Evolutionary conservation across 1,140 invertebrate species (phyloP).

Genomic region (Panagrolaimus sp.): DNA sequence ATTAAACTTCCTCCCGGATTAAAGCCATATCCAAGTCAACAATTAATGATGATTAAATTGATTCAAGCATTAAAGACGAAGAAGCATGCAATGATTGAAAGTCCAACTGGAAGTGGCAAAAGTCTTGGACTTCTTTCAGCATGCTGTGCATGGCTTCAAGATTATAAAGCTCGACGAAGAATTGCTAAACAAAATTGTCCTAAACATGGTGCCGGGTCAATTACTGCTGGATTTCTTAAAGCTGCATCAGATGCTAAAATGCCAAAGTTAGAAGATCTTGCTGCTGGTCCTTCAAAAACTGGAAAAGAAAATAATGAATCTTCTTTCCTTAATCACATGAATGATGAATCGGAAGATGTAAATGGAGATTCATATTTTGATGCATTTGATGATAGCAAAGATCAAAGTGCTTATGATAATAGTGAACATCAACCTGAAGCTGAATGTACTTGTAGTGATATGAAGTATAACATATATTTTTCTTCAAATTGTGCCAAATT

Average conservation of each 20-base stretch:
- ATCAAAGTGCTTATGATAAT: slow-evolving; percentile 14
- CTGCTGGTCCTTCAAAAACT: background rate
- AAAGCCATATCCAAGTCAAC: slow-evolving; percentile 42
- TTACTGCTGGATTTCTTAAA: background rate
- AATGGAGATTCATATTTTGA: background rate
- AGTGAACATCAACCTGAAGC: background rate
- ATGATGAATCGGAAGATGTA: background rate
- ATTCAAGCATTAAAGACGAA: slow-evolving; percentile 68
- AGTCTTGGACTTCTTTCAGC: slow-evolving; percentile 75
- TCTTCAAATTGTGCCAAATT: background rate
- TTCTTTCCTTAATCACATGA: background rate
- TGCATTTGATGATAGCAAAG: background rate
- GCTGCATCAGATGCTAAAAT: background rate
- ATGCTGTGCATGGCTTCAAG: slow-evolving; percentile 69
- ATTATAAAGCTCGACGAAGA: slow-evolving; percentile 55
- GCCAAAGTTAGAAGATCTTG: background rate
- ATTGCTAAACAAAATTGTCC: slow-evolving; percentile 26
- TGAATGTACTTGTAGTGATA: background rate
- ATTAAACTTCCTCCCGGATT: slow-evolving; percentile 32
- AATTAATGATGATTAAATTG: slow-evolving; percentile 64
- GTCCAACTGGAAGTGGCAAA: slow-evolving; percentile 81
- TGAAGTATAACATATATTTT: background rate
- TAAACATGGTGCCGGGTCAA: background rate
- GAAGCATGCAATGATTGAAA: slow-evolving; percentile 75
- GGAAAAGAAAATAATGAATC: slow-evolving; percentile 9